A percentile compares a stretch with the other conserved stretches of the same genome.
Evolutionary conservation across 2,797 vertebrate species (phyloP).

Genomic region (Iguana delicatissima): DNA sequence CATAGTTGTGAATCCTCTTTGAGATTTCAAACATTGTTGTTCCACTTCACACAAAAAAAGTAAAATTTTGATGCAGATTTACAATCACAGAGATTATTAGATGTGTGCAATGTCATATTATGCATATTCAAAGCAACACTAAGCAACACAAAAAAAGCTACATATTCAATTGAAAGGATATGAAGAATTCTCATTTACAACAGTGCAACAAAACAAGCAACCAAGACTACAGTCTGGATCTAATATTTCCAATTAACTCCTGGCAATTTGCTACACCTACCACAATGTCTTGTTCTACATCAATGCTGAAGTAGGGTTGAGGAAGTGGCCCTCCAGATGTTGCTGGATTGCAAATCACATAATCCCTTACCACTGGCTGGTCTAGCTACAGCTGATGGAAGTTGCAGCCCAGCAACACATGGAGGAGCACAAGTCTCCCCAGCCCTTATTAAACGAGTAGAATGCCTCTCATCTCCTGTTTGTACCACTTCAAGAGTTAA

Average conservation of each 20-base stretch:
- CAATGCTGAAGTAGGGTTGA: background rate
- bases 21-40: background rate
- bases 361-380: background rate
- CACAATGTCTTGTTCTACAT: background rate
- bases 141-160: conserved; percentile 26
- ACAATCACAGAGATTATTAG: background rate
- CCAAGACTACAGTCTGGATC: too few species aligned
- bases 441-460: conserved; percentile 15
- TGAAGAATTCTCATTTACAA: background rate
- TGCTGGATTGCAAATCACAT: background rate
- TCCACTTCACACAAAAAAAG: background rate
- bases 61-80: background rate
- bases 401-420: background rate
- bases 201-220: background rate
- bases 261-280: background rate
- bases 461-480: conserved; percentile 29
- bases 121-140: conserved; percentile 4
- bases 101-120: background rate
- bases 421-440: background rate
- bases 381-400: background rate
- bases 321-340: background rate
- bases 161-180: conserved; percentile 19
- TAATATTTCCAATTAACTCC: background rate
- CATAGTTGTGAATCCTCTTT: background rate
- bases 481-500: background rate